Evolutionary conservation across 2,113 vertebrate species (phyloP).

Genomic region (Barnardius zonarius): DNA sequence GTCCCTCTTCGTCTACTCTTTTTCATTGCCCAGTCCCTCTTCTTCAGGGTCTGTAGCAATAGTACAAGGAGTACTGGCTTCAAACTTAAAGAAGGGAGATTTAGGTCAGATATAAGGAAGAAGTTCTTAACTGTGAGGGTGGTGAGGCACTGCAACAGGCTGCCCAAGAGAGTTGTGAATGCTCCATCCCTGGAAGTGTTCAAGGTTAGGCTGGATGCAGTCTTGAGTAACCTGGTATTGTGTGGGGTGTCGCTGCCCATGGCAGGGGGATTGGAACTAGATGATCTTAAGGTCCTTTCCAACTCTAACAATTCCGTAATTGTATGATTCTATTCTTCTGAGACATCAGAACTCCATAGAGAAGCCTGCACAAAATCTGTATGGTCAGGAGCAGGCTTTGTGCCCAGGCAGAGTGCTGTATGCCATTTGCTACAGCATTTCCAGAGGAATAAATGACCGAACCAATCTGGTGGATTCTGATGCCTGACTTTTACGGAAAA

Average conservation of each 20-base stretch:
- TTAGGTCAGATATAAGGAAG: neutral
- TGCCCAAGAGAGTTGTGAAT: neutral
- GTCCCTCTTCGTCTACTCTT: neutral
- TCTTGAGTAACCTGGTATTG: neutral
- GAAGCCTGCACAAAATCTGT: neutral
- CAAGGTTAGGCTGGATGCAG: neutral
- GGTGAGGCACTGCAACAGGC: neutral
- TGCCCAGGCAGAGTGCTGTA: neutral
- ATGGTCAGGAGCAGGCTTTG: neutral
- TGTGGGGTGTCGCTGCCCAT: neutral
- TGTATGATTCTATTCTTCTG: neutral
- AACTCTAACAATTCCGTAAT: neutral
- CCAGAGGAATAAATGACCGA: slow-evolving; percentile 4
- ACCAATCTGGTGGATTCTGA: neutral
- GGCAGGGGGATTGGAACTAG: neutral
- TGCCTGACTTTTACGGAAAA: neutral
- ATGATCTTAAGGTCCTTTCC: neutral
- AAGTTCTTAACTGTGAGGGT: neutral
- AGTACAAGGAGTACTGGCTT: neutral
- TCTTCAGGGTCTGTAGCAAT: neutral
- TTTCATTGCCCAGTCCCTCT: neutral
- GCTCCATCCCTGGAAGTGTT: neutral
- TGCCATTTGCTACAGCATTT: slow-evolving; percentile 5
- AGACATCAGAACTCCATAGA: neutral
- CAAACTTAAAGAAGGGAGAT: neutral